phyloP scores from a whole-genome alignment of 2,888 invertebrate genomes.

The Zygaena filipendulae region DNA sequence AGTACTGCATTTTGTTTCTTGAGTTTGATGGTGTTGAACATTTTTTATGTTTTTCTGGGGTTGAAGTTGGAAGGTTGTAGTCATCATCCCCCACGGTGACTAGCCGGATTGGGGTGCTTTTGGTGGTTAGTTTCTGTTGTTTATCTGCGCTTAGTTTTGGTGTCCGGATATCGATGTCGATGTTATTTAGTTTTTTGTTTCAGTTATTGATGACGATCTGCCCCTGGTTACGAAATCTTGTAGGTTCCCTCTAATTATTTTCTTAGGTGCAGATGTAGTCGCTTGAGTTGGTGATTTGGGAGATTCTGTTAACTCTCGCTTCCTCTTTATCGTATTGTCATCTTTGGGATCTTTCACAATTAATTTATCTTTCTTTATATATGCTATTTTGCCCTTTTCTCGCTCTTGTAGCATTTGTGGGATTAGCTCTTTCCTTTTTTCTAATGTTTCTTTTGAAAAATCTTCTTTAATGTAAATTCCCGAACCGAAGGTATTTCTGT shows the following conservation, averaged over 20 bases:
- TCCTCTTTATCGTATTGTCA: constrained; percentile 6
- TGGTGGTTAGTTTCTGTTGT: constrained; percentile 1
- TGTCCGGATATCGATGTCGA: constrained; percentile 3
- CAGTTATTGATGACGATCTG: constrained; percentile 1
- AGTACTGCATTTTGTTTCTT: not conserved
- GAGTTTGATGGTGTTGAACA: not conserved
- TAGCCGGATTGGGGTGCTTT: constrained; percentile 14
- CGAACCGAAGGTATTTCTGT: constrained; percentile 2
- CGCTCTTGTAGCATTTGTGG: constrained; percentile 9
- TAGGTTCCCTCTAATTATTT: constrained; percentile 3
- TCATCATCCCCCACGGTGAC: constrained; percentile 15
- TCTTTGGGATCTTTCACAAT: constrained; percentile 5
- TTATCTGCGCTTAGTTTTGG: not conserved
- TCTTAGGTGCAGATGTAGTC: not conserved
- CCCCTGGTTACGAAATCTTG: constrained; percentile 1
- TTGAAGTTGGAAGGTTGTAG: constrained; percentile 13
- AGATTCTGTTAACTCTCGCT: constrained; percentile 3
- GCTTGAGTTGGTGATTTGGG: not conserved
- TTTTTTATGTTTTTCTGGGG: not conserved
- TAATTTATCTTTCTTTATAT: constrained; percentile 4
- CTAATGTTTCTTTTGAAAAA: constrained; percentile 9
- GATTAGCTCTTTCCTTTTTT: constrained; percentile 13
- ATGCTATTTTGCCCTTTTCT: constrained; percentile 8
- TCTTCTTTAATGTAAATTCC: constrained; percentile 8
- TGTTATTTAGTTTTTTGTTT: constrained; percentile 3